Evolutionary conservation across 2,113 vertebrate species (phyloP).

Genomic region (Catharus bicknelli): DNA sequence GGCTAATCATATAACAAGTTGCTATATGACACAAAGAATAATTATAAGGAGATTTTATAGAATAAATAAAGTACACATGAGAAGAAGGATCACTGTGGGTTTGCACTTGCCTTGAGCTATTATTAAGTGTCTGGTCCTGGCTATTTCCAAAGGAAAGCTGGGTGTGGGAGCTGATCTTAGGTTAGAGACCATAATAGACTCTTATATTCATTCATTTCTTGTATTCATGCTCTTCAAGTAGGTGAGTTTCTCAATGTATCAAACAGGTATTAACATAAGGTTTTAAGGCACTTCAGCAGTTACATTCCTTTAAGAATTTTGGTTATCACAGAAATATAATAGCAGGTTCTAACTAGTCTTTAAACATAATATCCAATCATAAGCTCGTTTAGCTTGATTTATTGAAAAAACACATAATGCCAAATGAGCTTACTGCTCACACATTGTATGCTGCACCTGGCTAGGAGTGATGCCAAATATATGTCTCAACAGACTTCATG

Average conservation of each 20-base stretch:
- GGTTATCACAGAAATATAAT: neutral
- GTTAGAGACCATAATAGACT: neutral
- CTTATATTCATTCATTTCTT: neutral
- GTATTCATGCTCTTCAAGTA: neutral
- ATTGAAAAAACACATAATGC: neutral
- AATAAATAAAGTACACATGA: neutral
- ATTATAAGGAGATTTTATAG: neutral
- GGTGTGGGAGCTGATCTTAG: neutral
- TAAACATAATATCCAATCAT: neutral
- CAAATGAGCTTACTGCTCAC: neutral
- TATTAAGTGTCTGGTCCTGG: neutral
- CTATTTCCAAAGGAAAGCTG: neutral
- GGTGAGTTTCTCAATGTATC: neutral
- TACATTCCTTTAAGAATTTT: neutral
- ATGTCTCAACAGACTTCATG: neutral
- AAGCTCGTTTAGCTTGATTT: slow-evolving; percentile 3
- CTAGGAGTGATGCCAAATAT: neutral
- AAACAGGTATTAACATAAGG: fast-evolving
- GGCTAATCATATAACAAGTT: neutral
- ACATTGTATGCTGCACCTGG: neutral
- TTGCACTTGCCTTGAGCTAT: neutral
- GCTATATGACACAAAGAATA: neutral
- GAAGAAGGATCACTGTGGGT: neutral
- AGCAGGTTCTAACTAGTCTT: neutral
- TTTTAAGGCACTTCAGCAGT: neutral